Evolutionary conservation across 2,888 invertebrate genomes (phyloP), one percentile per base, ranked within the genome.

Genomic region (Gnatocerus cornutus): DNA sequence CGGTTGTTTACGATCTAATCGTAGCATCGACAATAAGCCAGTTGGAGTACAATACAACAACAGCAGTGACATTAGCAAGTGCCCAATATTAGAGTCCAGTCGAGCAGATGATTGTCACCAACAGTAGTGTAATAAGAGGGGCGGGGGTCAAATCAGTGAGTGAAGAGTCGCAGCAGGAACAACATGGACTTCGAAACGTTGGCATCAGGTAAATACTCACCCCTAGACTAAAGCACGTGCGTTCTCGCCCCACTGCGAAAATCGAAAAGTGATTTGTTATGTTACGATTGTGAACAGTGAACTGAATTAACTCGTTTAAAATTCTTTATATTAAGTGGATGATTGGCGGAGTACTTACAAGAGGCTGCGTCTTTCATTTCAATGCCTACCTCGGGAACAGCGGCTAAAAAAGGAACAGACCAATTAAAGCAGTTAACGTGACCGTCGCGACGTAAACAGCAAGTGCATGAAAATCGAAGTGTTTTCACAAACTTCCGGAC

Each of bases 131-230:
- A 53, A 53, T 56, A 58, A 61, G 70, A 75, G 76, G 77, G 78
- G 77, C 78, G 78, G 78, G 77, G 78, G 78, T 75, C 76, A 70
- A 73, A 73, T 67, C 72, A 74, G 75, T 74, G 71, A 72, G 69
- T 74, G 71, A 73, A 73, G 68, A 70, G 68, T 67, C 69, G 71
- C 72, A 71, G 55, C 64, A 61, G 64, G 52, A 61, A 55, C 73
- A 79, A 69, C 71, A 81, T 81, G 81, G 81, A 81, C 74, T 84
- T 83, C 79, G 84, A 83, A 80, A 83, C 83, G 71, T 77, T 84
- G 80, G 84, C 83, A 78, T 79, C 82, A 84, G 84, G 84, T 84
- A 81, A 83, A 77, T 79, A 72, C 61, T 59, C 58, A 71, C 67
- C 59, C 67, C 53, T 52, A 46, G n/a, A 27, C 12, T 27, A 29